Conservation (phyloP, 2,888 invertebrate genomes). For the Polydrusus cervinus region DNA sequence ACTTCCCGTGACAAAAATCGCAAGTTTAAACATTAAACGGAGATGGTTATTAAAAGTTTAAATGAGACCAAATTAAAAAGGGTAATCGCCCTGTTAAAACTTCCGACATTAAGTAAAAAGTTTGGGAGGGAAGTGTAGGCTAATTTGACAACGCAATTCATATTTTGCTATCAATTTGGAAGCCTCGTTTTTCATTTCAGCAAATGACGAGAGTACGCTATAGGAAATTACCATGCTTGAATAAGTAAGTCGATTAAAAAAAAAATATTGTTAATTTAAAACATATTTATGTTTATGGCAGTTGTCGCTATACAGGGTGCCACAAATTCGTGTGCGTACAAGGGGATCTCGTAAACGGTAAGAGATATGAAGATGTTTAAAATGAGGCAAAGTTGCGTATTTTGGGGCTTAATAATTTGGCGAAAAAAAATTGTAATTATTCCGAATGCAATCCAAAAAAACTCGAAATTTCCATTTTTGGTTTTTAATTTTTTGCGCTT, state of each 20-base stretch:
- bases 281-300: too few species aligned
- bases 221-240: conserved; percentile 14
- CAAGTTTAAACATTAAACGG: conserved; percentile 48
- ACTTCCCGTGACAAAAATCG: conserved; percentile 42
- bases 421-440: too few species aligned
- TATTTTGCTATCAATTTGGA: conserved; percentile 48
- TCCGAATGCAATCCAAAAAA: too few species aligned
- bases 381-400: too few species aligned
- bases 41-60: conserved; percentile 47
- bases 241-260: conserved; percentile 3
- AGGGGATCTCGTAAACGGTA: too few species aligned
- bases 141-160: conserved; percentile 44
- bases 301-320: too few species aligned
- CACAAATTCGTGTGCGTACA: too few species aligned
- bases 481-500: too few species aligned
- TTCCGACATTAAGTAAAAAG: conserved; percentile 30
- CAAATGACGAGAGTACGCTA: conserved; percentile 28
- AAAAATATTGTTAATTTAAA: conserved; percentile 6
- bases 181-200: conserved; percentile 30
- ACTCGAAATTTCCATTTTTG: too few species aligned
- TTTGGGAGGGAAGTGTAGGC: conserved; percentile 35
- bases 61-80: conserved; percentile 52
- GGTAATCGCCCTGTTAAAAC: conserved; percentile 33
- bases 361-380: too few species aligned
- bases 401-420: too few species aligned